These are phyloP conservation scores for Megalops cyprinoides DNA, from an alignment of 2,797 vertebrate genomes.

Conservation along the genomic window DNA sequence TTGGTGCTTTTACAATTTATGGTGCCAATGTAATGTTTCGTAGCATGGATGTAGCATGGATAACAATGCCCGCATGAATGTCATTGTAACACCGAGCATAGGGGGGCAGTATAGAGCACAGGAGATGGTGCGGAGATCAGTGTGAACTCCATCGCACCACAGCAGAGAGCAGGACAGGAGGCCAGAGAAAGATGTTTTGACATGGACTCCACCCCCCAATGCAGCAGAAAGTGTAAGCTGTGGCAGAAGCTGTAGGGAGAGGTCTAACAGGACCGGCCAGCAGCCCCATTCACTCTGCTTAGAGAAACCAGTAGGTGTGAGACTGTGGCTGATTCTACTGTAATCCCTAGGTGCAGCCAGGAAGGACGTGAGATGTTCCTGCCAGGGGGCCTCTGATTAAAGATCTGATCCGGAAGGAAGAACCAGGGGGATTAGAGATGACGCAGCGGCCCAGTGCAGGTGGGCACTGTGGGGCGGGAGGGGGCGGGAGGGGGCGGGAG, in stretches of 20 bases:
- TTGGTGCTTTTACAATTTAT: too few relatives aligned
- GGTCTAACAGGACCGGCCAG: not conserved
- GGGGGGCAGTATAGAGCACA: too few relatives aligned
- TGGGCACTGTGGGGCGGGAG: not conserved
- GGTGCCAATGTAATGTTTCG: too few relatives aligned
- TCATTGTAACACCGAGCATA: too few relatives aligned
- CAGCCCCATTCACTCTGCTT: not conserved
- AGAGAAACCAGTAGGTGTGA: not conserved
- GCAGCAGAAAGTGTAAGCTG: not conserved
- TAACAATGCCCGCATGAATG: too few relatives aligned
- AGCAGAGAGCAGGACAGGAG: too few relatives aligned
- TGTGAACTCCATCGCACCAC: too few relatives aligned
- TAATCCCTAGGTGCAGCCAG: not conserved
- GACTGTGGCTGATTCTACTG: not conserved
- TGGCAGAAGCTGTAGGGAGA: not conserved
- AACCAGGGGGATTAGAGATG: not conserved
- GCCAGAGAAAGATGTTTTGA: too few relatives aligned
- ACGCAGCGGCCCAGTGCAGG: not conserved
- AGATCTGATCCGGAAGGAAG: not conserved
- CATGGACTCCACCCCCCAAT: too few relatives aligned
- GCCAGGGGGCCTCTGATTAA: not conserved
- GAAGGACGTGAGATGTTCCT: not conserved
- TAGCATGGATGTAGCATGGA: too few relatives aligned
- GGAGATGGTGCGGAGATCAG: too few relatives aligned
- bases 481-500: not conserved